These are phyloP conservation scores for Macrophya alboannulata DNA, from an alignment of 2,888 invertebrate genomes.

Conservation along the genomic window DNA sequence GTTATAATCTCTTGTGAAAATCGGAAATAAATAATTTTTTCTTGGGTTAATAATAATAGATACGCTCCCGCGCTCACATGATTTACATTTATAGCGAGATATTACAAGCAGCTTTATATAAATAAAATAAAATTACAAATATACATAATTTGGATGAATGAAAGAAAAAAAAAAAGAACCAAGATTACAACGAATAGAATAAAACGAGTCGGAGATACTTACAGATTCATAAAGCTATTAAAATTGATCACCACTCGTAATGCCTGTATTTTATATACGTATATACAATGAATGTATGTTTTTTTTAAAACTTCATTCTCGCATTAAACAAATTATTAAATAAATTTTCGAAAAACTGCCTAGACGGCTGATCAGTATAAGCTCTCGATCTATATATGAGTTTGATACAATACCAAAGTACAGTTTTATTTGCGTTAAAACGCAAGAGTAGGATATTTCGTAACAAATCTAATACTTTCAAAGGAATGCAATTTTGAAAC, in stretches of 20 bases:
- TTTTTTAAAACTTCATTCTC: slow-evolving; percentile 35
- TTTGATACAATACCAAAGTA: background rate
- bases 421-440: slow-evolving; percentile 17
- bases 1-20: slow-evolving; percentile 8
- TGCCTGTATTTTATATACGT: slow-evolving; percentile 29
- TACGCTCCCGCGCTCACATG: background rate
- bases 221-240: slow-evolving; percentile 44
- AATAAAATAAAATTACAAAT: slow-evolving; percentile 53
- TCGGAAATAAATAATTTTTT: slow-evolving; percentile 18
- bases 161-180: slow-evolving; percentile 11
- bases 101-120: slow-evolving; percentile 5
- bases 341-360: background rate
- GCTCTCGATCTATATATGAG: background rate
- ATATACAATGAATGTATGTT: slow-evolving; percentile 45
- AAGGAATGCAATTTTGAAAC: slow-evolving; percentile 55
- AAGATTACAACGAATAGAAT: slow-evolving; percentile 15
- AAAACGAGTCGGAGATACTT: slow-evolving; percentile 12
- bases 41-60: background rate
- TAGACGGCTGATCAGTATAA: background rate
- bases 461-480: slow-evolving; percentile 41
- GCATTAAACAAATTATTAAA: slow-evolving; percentile 20
- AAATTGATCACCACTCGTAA: slow-evolving; percentile 31
- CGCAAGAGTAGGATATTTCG: slow-evolving; percentile 3
- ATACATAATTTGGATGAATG: slow-evolving; percentile 22
- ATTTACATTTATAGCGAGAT: background rate